These are phyloP conservation scores for Eonycteris spelaea DNA, from an alignment of 2,113 vertebrate genomes.

Conservation along the genomic window DNA sequence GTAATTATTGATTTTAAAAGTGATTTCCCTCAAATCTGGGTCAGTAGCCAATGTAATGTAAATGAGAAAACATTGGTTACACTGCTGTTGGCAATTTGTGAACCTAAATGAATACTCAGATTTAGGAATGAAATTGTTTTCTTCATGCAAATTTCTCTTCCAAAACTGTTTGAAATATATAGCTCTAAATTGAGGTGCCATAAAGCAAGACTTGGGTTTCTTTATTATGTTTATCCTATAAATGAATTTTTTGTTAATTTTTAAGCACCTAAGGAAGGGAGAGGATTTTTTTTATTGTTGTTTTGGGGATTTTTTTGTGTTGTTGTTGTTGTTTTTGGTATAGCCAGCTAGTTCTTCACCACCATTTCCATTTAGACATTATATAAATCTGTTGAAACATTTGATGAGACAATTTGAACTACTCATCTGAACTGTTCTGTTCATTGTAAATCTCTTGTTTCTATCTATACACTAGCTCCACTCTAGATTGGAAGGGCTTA, in stretches of 20 bases:
- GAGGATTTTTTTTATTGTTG: not conserved
- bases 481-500: conserved; percentile 99
- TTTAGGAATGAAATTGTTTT: conserved; percentile 73
- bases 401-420: conserved; percentile 82
- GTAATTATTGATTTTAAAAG: conserved; percentile 39
- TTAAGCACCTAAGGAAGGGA: conserved; percentile 60
- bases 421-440: conserved; percentile 88
- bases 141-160: conserved; percentile 72
- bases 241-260: conserved; percentile 56
- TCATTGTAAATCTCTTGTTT: conserved; percentile 93
- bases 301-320: not conserved
- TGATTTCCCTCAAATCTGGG: conserved; percentile 37
- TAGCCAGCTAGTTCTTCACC: conserved; percentile 76
- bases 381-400: conserved; percentile 79
- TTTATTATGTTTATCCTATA: conserved; percentile 73
- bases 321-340: conserved; percentile 46
- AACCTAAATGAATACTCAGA: conserved; percentile 70
- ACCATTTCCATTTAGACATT: conserved; percentile 78
- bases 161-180: conserved; percentile 76
- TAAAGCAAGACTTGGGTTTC: conserved; percentile 62
- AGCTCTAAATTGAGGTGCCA: conserved; percentile 64
- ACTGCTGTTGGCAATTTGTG: conserved; percentile 67
- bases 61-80: conserved; percentile 60
- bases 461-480: conserved; percentile 96
- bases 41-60: conserved; percentile 65